Evolutionary conservation across 2,888 invertebrate genomes (phyloP).

Genomic region (Hyles lineata): DNA sequence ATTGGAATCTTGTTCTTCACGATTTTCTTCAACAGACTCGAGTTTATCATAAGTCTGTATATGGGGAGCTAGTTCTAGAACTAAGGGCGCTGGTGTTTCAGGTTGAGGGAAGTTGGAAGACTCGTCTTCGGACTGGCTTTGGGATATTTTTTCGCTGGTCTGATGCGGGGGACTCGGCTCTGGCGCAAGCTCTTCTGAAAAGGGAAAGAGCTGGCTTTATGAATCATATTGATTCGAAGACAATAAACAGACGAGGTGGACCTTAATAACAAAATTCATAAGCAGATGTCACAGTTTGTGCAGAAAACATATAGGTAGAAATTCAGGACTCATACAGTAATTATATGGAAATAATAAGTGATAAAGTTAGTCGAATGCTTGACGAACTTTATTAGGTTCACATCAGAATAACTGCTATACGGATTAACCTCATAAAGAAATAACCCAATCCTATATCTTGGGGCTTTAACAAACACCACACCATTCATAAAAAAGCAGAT

Average conservation of each 20-base stretch:
- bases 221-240: constrained; percentile 61
- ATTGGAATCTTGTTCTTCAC: constrained; percentile 1
- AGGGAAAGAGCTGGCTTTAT: constrained; percentile 65
- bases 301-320: too few species aligned
- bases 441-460: too few species aligned
- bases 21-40: neutral
- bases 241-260: constrained; percentile 22
- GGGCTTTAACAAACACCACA: too few species aligned
- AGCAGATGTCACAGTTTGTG: neutral
- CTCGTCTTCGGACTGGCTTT: constrained; percentile 48
- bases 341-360: too few species aligned
- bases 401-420: too few species aligned
- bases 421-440: too few species aligned
- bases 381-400: too few species aligned
- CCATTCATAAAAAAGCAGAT: too few species aligned
- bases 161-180: constrained; percentile 47
- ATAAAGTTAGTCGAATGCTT: too few species aligned
- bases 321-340: too few species aligned
- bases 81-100: constrained; percentile 30
- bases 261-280: constrained; percentile 31
- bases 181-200: constrained; percentile 64
- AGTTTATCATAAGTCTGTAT: constrained; percentile 9
- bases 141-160: constrained; percentile 51
- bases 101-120: constrained; percentile 17
- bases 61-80: constrained; percentile 32